Evolutionary conservation across 2,113 vertebrate genomes (phyloP).

Genomic region (Gadus chalcogrammus): DNA sequence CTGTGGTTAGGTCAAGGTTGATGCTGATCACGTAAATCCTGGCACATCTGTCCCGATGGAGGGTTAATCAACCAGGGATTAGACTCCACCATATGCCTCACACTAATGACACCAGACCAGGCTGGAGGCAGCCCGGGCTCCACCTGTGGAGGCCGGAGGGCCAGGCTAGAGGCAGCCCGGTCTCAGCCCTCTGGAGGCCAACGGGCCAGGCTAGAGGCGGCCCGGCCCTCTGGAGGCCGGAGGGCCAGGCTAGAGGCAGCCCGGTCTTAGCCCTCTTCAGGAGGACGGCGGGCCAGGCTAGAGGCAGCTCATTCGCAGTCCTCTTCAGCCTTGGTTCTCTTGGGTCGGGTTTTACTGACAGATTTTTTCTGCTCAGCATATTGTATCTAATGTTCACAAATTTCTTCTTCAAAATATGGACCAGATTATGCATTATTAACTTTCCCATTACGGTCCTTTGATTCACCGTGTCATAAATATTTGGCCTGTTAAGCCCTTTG

Average conservation of each 20-base stretch:
- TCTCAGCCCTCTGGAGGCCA: no score
- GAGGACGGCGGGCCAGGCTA: no score
- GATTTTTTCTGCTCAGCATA: neutral
- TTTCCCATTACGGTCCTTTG: no score
- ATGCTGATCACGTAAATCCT: neutral
- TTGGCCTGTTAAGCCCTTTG: no score
- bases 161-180: no score
- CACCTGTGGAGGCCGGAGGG: no score
- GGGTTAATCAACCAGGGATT: neutral
- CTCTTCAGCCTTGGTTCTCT: neutral
- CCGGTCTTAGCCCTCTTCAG: no score
- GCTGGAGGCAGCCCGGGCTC: neutral
- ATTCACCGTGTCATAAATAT: no score
- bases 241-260: no score
- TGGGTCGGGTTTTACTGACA: neutral
- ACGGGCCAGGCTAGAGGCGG: no score
- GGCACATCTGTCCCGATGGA: conserved; percentile 53
- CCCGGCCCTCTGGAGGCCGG: no score
- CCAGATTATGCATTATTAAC: neutral
- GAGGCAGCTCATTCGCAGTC: no score
- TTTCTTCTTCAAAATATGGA: neutral
- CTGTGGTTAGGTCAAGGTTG: neutral
- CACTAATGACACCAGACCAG: neutral
- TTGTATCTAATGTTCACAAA: neutral
- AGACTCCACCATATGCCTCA: neutral